phyloP scores from a whole-genome alignment of 2,797 vertebrate genomes.

The Enteromius paludinosus region DNA sequence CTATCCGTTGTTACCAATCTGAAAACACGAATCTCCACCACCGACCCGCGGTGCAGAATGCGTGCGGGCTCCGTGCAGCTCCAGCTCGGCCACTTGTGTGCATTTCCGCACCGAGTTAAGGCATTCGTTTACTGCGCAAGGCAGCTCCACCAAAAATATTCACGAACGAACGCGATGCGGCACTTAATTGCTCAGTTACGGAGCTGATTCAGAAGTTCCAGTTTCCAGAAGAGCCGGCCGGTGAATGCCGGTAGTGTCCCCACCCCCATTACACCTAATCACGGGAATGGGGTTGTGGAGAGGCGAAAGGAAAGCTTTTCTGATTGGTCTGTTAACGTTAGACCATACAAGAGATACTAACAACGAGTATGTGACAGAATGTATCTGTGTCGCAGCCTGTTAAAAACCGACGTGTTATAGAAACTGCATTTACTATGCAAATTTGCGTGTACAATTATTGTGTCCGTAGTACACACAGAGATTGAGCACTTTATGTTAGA shows the following conservation, averaged over 20 bases:
- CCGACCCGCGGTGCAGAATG: constrained; percentile 38
- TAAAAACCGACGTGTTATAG: not conserved
- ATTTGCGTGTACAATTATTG: not conserved
- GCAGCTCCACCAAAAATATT: not conserved
- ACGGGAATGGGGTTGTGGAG: not conserved
- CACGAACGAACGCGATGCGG: constrained; percentile 25
- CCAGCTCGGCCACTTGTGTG: constrained; percentile 41
- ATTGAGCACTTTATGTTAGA: not conserved
- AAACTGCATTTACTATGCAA: not conserved
- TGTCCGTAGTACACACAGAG: not conserved
- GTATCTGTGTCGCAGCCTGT: not conserved
- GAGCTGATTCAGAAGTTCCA: constrained; percentile 35
- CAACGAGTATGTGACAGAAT: not conserved
- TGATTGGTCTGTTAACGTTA: constrained; percentile 14
- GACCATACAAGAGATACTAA: constrained; percentile 8
- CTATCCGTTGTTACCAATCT: constrained; percentile 24
- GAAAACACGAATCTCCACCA: constrained; percentile 10
- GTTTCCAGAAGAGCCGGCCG: not conserved
- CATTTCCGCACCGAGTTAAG: constrained; percentile 32
- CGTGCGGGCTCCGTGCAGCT: constrained; percentile 31
- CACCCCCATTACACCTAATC: constrained; percentile 3
- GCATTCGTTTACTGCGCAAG: not conserved
- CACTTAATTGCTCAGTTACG: constrained; percentile 38
- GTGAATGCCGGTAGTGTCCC: constrained; percentile 17
- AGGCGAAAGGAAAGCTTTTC: constrained; percentile 14